phyloP scores from a whole-genome alignment of 2,113 vertebrate genomes.

The Sinocyclocheilus grahami region DNA sequence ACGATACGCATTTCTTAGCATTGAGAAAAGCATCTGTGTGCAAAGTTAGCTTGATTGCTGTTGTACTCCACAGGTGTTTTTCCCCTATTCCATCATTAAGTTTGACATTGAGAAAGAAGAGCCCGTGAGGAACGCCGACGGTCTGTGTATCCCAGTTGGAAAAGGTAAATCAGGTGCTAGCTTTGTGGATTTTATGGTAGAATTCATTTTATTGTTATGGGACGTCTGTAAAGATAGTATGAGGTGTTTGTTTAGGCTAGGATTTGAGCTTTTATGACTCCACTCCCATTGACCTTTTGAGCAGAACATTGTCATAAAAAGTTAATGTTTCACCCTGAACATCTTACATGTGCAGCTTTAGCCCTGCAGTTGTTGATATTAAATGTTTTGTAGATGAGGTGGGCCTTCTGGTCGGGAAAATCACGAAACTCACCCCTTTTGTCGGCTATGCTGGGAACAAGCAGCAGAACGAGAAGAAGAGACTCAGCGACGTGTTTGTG shows the following conservation, averaged over 20 bases:
- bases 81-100: slow-evolving; percentile 78
- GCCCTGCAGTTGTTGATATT: neutral
- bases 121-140: slow-evolving; percentile 75
- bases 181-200: neutral
- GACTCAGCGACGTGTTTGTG: slow-evolving; percentile 80
- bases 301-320: neutral
- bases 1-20: neutral
- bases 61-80: slow-evolving; percentile 69
- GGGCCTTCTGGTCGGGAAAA: slow-evolving; percentile 83
- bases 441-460: slow-evolving; percentile 82
- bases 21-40: no score
- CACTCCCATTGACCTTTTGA: neutral
- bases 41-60: neutral
- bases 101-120: slow-evolving; percentile 81
- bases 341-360: neutral
- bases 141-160: slow-evolving; percentile 77
- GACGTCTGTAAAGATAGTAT: neutral
- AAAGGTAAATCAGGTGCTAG: slow-evolving; percentile 67
- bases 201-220: neutral
- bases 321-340: neutral
- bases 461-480: slow-evolving; percentile 86
- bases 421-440: slow-evolving; percentile 81
- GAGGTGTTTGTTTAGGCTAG: neutral
- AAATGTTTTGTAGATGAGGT: slow-evolving; percentile 77
- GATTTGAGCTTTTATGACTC: neutral